These are phyloP conservation scores for Tridacna crocea DNA, from an alignment of 2,888 invertebrate genomes.

Conservation along the genomic window DNA sequence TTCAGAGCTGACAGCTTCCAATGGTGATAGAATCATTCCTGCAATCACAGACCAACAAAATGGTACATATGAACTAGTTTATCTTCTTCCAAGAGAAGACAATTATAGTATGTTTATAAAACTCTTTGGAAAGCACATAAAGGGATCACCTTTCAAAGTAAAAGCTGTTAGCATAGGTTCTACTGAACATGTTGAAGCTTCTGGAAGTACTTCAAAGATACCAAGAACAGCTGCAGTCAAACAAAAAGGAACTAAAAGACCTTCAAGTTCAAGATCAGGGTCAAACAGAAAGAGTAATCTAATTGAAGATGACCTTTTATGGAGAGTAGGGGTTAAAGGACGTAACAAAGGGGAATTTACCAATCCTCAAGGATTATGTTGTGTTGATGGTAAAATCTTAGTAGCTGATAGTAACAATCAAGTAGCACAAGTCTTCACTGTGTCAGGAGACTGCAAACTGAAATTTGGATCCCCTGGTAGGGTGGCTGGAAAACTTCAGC, in stretches of 20 bases:
- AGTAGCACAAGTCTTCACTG: slow-evolving; percentile 83
- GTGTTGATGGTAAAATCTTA: slow-evolving; percentile 83
- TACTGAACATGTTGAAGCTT: slow-evolving; percentile 76
- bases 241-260: slow-evolving; percentile 83
- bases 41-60: slow-evolving; percentile 81
- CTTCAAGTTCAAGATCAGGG: slow-evolving; percentile 84
- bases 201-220: slow-evolving; percentile 78
- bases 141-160: slow-evolving; percentile 84
- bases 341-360: slow-evolving; percentile 86
- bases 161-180: slow-evolving; percentile 76
- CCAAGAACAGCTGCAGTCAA: slow-evolving; percentile 83
- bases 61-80: slow-evolving; percentile 84
- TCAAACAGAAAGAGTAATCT: slow-evolving; percentile 83
- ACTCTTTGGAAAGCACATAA: slow-evolving; percentile 84
- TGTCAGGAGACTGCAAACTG: slow-evolving; percentile 84
- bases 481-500: slow-evolving; percentile 85
- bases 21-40: slow-evolving; percentile 74
- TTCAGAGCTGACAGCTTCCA: slow-evolving; percentile 75
- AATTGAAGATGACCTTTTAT: slow-evolving; percentile 85
- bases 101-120: slow-evolving; percentile 83
- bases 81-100: slow-evolving; percentile 83
- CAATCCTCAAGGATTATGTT: slow-evolving; percentile 86
- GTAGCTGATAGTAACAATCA: slow-evolving; percentile 86
- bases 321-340: slow-evolving; percentile 85
- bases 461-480: slow-evolving; percentile 84